Percentiles rank a stretch among this genome's conserved stretches.
phyloP scores from a whole-genome alignment of 1,140 invertebrate species.

The Tetramorium alpestre region DNA sequence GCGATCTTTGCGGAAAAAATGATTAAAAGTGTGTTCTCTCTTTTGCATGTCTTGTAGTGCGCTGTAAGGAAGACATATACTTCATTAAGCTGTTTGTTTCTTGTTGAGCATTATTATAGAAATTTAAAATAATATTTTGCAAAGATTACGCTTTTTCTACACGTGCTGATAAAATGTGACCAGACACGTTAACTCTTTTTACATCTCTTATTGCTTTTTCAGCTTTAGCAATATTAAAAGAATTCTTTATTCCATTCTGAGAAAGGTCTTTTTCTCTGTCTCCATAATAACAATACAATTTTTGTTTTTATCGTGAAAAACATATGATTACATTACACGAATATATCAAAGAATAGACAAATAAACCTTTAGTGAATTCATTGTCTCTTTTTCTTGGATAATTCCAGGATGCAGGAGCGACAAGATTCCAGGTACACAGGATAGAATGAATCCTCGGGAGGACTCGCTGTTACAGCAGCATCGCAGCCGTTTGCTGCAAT shows the following conservation, averaged over 20 bases:
- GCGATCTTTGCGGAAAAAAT: constrained; percentile 5
- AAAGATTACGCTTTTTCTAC: not conserved
- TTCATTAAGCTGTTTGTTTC: not conserved
- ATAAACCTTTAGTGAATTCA: not conserved
- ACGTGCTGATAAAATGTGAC: not conserved
- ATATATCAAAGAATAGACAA: not conserved
- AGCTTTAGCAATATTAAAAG: not conserved
- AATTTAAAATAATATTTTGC: not conserved
- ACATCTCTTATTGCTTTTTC: not conserved
- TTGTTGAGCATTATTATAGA: not conserved
- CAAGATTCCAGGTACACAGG: constrained; percentile 73
- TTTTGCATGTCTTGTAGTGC: constrained; percentile 1
- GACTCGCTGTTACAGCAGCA: constrained; percentile 84
- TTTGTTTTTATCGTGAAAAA: not conserved
- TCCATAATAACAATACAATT: not conserved
- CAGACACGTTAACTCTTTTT: not conserved
- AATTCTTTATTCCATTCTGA: not conserved
- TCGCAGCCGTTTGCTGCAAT: constrained; percentile 82
- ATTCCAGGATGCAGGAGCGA: constrained; percentile 77
- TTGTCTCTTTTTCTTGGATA: not conserved
- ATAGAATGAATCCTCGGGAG: constrained; percentile 83
- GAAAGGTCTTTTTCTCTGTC: not conserved
- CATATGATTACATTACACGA: not conserved
- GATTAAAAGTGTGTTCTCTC: not conserved
- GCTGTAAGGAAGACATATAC: not conserved